Percentiles rank a stretch among this genome's conserved stretches.
phyloP scores from a whole-genome alignment of 2,113 vertebrate genomes.

The Pongo pygmaeus region DNA sequence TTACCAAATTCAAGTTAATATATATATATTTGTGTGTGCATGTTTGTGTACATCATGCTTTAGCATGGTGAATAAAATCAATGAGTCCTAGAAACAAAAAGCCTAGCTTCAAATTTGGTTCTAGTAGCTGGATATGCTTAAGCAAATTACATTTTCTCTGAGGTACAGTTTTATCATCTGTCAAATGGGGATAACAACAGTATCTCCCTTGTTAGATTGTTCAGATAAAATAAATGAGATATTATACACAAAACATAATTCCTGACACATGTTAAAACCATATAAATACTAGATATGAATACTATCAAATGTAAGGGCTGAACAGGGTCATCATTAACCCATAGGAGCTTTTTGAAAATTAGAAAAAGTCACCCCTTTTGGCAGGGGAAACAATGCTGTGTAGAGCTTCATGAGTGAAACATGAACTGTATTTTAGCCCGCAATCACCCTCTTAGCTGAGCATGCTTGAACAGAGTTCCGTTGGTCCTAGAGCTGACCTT shows the following conservation, averaged over 20 bases:
- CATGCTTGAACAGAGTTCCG: not conserved
- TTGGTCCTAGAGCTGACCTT: not conserved
- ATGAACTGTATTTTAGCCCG: not conserved
- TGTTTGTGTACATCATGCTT: not conserved
- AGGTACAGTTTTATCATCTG: not conserved
- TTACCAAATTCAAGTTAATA: constrained; percentile 50
- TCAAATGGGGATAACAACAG: not conserved
- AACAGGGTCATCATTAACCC: not conserved
- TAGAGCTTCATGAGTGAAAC: not conserved
- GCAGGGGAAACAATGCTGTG: not conserved
- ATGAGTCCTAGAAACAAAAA: constrained; percentile 11
- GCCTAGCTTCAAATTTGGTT: not conserved
- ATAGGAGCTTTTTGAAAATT: not conserved
- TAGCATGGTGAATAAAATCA: not conserved
- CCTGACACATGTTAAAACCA: not conserved
- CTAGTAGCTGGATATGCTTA: not conserved
- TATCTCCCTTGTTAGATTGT: not conserved
- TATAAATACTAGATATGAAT: not conserved
- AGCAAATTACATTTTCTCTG: not conserved
- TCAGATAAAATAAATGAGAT: not conserved
- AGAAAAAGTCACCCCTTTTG: rapidly evolving
- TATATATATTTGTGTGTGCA: not conserved
- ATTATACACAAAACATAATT: not conserved
- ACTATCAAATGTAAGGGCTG: not conserved
- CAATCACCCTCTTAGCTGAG: not conserved